Base-by-base conservation (phyloP, 2,888 invertebrate species). In the Alsophila aescularia region DNA sequence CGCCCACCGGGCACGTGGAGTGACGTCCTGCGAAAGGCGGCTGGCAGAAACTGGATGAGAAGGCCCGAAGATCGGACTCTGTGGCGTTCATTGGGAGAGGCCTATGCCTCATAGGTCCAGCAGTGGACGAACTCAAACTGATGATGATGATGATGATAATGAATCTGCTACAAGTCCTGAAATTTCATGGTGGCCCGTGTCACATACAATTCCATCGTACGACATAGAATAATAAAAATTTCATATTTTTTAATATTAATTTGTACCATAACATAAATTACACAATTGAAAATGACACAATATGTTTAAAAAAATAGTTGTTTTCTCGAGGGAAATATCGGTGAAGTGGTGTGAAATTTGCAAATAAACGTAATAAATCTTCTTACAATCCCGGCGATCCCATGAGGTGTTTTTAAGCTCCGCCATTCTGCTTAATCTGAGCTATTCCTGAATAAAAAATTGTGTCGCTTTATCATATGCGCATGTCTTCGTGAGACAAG, bases 281-380 rank as follows among this genome's bases (percentile, higher is more conserved):
- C 24, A 44, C 60, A 50, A 62, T 60, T 59, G 43, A 41, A n/a
- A 37, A n/a, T n/a, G n/a, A n/a, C 35, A 27, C 48, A 34, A 57
- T 60, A 58, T 49, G 59, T 51, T 45, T 47, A 43, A 52, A 58
- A 44, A 60, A 51, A 48, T 32, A 49, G 65, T 58, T 67, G 56
- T 69, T 70, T 67, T 70, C 74, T 75, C 73, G 36, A 42, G 71
- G 72, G 72, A 74, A 69, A 72, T 64, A 59, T 49, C 18, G 43
- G 52, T 51, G 43, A 53, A 52, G 57, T 53, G 57, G 49, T 39
- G 51, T 24, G 56, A 58, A 66, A 54, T 60, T 65, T 64, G 50
- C 60, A 49, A 67, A 66, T 69, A 62, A 64, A 72, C 58, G 58
- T 58, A 62, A 66, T 59, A 64, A 67, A 67, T 62, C 15, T 43